Percentiles rank a stretch among this genome's conserved stretches.
phyloP scores from a whole-genome alignment of 2,888 invertebrate species.

The Panzeria rudis region DNA sequence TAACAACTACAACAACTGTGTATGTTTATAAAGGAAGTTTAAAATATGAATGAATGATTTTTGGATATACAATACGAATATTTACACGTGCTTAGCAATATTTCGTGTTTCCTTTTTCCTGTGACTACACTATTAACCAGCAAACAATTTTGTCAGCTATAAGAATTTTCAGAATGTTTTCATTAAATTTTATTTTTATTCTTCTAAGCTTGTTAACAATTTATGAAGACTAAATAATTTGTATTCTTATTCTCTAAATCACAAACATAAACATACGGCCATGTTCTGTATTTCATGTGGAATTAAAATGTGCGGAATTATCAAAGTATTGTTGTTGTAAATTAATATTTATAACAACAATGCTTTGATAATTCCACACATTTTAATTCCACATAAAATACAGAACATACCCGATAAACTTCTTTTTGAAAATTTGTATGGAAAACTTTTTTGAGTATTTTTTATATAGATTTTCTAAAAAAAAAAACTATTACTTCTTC shows the following conservation, averaged over 20 bases:
- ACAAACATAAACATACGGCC: no score
- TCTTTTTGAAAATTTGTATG: no score
- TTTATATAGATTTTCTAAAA: background rate
- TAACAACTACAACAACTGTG: background rate
- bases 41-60: conserved; percentile 51
- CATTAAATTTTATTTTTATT: background rate
- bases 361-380: no score
- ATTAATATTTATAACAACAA: no score
- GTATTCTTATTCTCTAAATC: no score
- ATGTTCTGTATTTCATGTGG: no score
- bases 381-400: no score
- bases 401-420: no score
- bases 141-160: background rate
- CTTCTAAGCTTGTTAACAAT: background rate
- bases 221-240: no score
- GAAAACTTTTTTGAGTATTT: no score
- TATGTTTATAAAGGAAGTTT: conserved; percentile 21
- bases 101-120: conserved; percentile 46
- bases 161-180: background rate
- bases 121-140: conserved; percentile 12
- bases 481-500: background rate
- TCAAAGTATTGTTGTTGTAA: no score
- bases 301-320: no score
- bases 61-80: conserved; percentile 15
- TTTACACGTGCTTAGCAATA: conserved; percentile 57